Conservation (phyloP, 2,888 invertebrate species). For the Papilio protenor region DNA sequence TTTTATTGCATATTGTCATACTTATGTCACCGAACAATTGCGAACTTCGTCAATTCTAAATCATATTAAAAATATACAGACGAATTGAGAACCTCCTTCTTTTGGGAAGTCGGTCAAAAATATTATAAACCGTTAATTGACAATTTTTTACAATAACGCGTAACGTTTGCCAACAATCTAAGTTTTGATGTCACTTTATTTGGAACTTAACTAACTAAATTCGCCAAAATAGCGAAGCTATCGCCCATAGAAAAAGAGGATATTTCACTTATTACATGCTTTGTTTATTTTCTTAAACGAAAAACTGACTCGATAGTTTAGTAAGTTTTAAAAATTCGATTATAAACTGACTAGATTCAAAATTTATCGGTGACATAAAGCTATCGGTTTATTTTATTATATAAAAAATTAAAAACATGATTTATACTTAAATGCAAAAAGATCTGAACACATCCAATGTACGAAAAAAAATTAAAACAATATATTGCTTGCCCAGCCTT, state of each 20-base stretch:
- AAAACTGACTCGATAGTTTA: not conserved
- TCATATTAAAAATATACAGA: too few species aligned
- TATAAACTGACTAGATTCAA: not conserved
- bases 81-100: too few species aligned
- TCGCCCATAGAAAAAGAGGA: too few species aligned
- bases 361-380: constrained; percentile 17
- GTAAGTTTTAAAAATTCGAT: not conserved
- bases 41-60: not conserved
- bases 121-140: too few species aligned
- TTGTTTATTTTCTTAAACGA: not conserved
- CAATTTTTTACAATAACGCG: not conserved
- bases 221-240: not conserved
- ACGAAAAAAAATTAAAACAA: constrained; percentile 44
- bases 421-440: constrained; percentile 46
- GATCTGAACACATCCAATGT: constrained; percentile 48
- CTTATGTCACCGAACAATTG: not conserved
- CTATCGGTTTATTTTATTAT: constrained; percentile 9
- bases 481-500: constrained; percentile 51
- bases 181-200: not conserved
- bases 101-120: too few species aligned
- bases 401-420: not conserved
- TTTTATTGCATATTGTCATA: constrained; percentile 11
- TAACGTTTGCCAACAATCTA: not conserved
- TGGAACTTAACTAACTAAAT: not conserved
- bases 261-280: too few species aligned